These are phyloP conservation scores for Agelas oroides DNA, from an alignment of 37 sponge, comb jelly and placozoan genomes.

Conservation along the genomic window DNA sequence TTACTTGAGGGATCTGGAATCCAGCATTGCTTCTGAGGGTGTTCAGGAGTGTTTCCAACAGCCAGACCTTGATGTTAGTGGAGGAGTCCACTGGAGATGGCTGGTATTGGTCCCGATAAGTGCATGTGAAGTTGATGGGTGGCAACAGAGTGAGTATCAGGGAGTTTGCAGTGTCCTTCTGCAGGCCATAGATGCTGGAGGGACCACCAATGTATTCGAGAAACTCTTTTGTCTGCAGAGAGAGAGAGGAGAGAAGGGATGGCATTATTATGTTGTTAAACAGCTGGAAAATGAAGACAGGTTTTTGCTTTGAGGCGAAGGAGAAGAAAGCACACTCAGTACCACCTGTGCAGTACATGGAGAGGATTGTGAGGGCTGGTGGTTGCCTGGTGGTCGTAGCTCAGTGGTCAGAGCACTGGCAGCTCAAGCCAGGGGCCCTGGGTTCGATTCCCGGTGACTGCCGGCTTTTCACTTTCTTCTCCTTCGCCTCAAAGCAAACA, in stretches of 20 bases:
- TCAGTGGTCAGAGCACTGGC: too few relatives aligned
- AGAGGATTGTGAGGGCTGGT: too few relatives aligned
- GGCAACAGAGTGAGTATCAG: conserved; percentile 67
- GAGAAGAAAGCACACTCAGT: too few relatives aligned
- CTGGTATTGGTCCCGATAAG: neutral
- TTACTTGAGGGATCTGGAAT: conserved; percentile 63
- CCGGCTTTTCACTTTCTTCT: too few relatives aligned
- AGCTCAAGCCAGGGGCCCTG: too few relatives aligned
- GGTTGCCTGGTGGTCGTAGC: too few relatives aligned
- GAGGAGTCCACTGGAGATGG: neutral
- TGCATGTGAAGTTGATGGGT: conserved; percentile 4
- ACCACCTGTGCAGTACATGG: too few relatives aligned
- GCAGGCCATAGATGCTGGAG: conserved; percentile 61
- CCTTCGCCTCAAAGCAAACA: too few relatives aligned
- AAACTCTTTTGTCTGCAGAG: conserved; percentile 62
- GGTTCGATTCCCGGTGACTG: too few relatives aligned
- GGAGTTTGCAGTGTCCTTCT: conserved; percentile 69
- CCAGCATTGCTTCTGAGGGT: conserved; percentile 59
- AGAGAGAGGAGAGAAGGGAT: neutral
- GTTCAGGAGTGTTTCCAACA: conserved; percentile 31
- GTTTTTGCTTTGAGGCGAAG: too few relatives aligned
- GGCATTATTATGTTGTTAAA: too few relatives aligned
- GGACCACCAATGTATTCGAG: conserved; percentile 29
- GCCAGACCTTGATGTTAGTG: neutral
- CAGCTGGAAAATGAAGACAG: too few relatives aligned